A percentile compares a stretch with the other conserved stretches of the same genome.
Conservation (phyloP, 2,888 invertebrate species). For the Tenthredo amoena region DNA sequence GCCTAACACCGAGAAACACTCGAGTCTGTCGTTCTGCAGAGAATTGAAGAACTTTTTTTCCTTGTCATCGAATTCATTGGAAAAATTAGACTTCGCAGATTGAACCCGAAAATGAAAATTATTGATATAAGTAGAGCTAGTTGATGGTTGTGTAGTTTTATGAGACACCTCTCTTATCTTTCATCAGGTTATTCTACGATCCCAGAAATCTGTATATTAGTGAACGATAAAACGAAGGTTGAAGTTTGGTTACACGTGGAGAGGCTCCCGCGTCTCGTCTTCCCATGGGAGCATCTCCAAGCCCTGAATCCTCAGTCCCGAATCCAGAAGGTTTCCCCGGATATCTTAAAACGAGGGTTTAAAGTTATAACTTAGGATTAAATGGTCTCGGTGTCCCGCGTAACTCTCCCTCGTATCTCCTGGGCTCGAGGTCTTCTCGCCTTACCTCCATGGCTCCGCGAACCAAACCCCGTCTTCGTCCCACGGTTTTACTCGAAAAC, state of each 20-base stretch:
- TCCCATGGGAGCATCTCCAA: slow-evolving; percentile 24
- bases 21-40: no score
- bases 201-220: slow-evolving; percentile 38
- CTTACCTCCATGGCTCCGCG: slow-evolving; percentile 15
- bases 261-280: slow-evolving; percentile 19
- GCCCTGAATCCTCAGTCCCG: slow-evolving; percentile 45
- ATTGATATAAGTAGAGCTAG: no score
- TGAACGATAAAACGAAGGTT: slow-evolving; percentile 38
- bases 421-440: slow-evolving; percentile 23
- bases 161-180: slow-evolving; percentile 4
- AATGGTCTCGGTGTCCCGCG: slow-evolving; percentile 53
- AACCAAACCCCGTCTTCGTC: neutral
- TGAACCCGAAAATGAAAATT: no score
- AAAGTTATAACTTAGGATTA: slow-evolving; percentile 56
- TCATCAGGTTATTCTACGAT: neutral
- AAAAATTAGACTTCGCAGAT: neutral
- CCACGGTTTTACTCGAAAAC: slow-evolving; percentile 15
- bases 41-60: no score
- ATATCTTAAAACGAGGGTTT: slow-evolving; percentile 52
- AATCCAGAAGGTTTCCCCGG: slow-evolving; percentile 48
- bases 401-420: slow-evolving; percentile 52
- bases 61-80: no score
- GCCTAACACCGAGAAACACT: no score
- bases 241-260: slow-evolving; percentile 49
- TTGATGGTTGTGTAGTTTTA: neutral